Conservation (phyloP, 2,797 vertebrate species). For the Oophaga sylvatica region DNA sequence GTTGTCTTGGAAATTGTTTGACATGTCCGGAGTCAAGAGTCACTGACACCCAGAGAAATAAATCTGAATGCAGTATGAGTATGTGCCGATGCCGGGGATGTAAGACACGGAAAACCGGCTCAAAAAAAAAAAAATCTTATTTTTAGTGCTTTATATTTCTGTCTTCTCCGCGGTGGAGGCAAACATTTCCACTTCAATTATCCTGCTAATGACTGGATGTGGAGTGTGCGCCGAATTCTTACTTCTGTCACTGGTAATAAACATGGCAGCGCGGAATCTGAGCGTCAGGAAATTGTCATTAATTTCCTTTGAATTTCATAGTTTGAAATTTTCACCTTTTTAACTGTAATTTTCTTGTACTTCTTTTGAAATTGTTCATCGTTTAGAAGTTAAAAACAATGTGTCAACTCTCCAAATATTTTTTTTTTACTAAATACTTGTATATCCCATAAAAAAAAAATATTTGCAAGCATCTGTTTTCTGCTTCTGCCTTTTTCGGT, state of each 20-base stretch:
- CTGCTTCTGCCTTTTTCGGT: too few relatives aligned
- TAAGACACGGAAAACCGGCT: background rate
- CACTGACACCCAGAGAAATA: background rate
- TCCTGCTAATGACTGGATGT: background rate
- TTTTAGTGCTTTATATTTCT: slow-evolving; percentile 2
- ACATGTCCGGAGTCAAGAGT: slow-evolving; percentile 25
- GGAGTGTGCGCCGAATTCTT: background rate
- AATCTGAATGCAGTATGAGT: background rate
- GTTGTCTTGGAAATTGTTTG: slow-evolving; percentile 41
- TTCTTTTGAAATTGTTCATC: background rate
- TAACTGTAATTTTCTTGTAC: background rate
- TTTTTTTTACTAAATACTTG: too few relatives aligned
- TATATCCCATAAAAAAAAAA: too few relatives aligned
- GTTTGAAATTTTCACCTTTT: too few relatives aligned
- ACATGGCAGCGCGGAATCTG: background rate
- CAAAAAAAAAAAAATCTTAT: background rate
- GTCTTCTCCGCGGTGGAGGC: background rate
- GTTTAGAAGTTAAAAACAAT: too few relatives aligned
- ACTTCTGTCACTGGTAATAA: background rate
- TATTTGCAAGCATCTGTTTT: too few relatives aligned
- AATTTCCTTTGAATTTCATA: too few relatives aligned
- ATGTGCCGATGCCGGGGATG: background rate
- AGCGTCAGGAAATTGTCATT: background rate
- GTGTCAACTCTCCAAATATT: too few relatives aligned
- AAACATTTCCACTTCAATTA: background rate